phyloP scores from a whole-genome alignment of 2,888 invertebrate species.

The Scaeva pyrastri region DNA sequence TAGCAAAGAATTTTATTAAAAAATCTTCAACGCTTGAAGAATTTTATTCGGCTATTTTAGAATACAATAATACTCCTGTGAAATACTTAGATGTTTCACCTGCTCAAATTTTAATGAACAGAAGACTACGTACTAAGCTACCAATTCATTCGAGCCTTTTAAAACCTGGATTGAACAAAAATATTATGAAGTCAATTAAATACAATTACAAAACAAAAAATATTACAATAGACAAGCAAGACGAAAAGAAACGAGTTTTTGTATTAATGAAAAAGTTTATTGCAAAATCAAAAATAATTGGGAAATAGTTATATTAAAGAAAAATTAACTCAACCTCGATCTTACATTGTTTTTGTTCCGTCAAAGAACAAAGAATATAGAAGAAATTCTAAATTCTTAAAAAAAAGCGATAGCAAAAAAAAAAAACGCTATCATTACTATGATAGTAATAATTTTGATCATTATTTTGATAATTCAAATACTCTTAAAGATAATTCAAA shows the following conservation, averaged over 20 bases:
- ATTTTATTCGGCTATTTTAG: constrained; percentile 18
- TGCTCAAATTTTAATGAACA: constrained; percentile 23
- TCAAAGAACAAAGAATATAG: not conserved
- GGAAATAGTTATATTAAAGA: constrained; percentile 23
- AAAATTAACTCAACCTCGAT: not conserved
- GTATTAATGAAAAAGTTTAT: constrained; percentile 23
- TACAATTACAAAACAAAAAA: constrained; percentile 22
- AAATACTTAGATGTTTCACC: constrained; percentile 24
- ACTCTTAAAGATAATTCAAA: too few species aligned
- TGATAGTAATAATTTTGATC: not conserved
- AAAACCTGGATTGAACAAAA: not conserved
- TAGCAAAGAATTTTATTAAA: constrained; percentile 25
- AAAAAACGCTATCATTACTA: too few species aligned
- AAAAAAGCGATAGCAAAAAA: not conserved
- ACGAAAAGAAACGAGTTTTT: constrained; percentile 7
- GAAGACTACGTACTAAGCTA: constrained; percentile 19
- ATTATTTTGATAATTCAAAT: not conserved
- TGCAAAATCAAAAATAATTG: constrained; percentile 32
- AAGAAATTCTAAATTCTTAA: not conserved
- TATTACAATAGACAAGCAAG: constrained; percentile 16
- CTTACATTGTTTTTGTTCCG: constrained; percentile 1
- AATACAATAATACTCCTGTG: constrained; percentile 29
- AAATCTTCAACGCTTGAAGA: constrained; percentile 11
- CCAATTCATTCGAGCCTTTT: constrained; percentile 29
- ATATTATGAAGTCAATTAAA: constrained; percentile 19